Conservation (phyloP, 2,888 invertebrate species). For the Neocrepidodera transversa region DNA sequence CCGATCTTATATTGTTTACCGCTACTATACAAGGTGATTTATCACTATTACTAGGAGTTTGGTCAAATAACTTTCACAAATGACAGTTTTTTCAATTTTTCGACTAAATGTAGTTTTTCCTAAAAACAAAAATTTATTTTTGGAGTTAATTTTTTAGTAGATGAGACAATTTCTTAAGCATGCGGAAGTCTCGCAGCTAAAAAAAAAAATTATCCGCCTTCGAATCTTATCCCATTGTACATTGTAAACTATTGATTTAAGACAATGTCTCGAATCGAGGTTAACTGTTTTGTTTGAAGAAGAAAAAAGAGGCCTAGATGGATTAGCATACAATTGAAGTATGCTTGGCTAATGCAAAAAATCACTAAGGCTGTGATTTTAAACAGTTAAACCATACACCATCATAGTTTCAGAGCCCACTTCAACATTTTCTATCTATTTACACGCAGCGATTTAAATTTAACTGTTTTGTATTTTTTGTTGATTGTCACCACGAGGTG, state of each 20-base stretch:
- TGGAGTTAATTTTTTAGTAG: too few species aligned
- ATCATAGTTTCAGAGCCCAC: conserved; percentile 17
- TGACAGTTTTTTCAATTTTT: too few species aligned
- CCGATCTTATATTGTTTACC: too few species aligned
- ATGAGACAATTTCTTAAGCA: conserved; percentile 9
- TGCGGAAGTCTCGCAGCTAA: conserved; percentile 16
- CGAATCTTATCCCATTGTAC: conserved; percentile 26
- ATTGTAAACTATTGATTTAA: conserved; percentile 27
- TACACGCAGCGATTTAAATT: neutral
- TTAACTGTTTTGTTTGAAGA: conserved; percentile 32
- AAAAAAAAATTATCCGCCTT: conserved; percentile 27
- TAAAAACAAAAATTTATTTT: too few species aligned
- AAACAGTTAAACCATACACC: conserved; percentile 18
- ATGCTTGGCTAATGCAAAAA: conserved; percentile 35
- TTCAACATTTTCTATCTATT: conserved; percentile 1
- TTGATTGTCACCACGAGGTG: neutral
- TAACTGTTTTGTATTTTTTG: neutral
- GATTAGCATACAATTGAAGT: conserved; percentile 37
- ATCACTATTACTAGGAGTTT: too few species aligned
- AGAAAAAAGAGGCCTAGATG: conserved; percentile 30
- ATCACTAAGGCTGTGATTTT: conserved; percentile 26
- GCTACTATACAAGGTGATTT: too few species aligned
- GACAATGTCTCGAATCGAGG: conserved; percentile 30
- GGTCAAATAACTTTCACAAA: too few species aligned
- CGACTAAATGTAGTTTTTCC: too few species aligned